Percentiles rank a stretch among this genome's conserved stretches.
Conservation (phyloP, 2,888 invertebrate species). For the Camptogramma bilineatum region DNA sequence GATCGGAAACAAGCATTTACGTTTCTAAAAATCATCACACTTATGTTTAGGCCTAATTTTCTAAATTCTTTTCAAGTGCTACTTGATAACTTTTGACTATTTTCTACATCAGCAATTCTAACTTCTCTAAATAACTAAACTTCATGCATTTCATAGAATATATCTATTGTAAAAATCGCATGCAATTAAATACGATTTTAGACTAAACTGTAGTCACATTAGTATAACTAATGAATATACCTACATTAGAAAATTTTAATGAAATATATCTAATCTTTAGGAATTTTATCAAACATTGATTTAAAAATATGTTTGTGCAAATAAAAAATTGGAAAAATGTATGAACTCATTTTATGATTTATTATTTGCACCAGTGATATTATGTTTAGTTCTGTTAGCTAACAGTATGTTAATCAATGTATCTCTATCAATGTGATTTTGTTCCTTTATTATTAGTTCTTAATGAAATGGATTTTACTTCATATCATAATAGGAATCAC, state of each 20-base stretch:
- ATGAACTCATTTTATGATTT: slow-evolving; percentile 67
- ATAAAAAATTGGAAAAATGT: slow-evolving; percentile 63
- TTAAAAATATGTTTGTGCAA: slow-evolving; percentile 66
- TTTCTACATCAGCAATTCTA: slow-evolving; percentile 41
- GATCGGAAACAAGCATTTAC: slow-evolving; percentile 40
- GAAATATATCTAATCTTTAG: slow-evolving; percentile 55
- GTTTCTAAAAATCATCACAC: slow-evolving; percentile 38
- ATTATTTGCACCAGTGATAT: slow-evolving; percentile 76
- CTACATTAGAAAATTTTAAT: slow-evolving; percentile 56
- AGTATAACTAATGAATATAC: slow-evolving; percentile 72
- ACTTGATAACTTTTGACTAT: slow-evolving; percentile 46
- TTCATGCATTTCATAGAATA: slow-evolving; percentile 63
- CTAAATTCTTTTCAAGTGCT: slow-evolving; percentile 47
- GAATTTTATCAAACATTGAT: slow-evolving; percentile 69
- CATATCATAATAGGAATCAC: slow-evolving; percentile 39
- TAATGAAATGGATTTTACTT: slow-evolving; percentile 64
- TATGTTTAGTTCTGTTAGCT: slow-evolving; percentile 71
- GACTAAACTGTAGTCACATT: slow-evolving; percentile 64
- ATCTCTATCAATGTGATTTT: slow-evolving; percentile 70
- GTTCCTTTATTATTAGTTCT: slow-evolving; percentile 70
- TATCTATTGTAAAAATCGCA: slow-evolving; percentile 51
- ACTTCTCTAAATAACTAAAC: slow-evolving; percentile 40
- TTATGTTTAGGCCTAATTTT: slow-evolving; percentile 51
- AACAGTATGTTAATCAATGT: slow-evolving; percentile 63
- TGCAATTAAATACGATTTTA: slow-evolving; percentile 61